These are phyloP conservation scores for Erpornis zantholeuca DNA, from an alignment of 2,113 vertebrate species.

Conservation along the genomic window DNA sequence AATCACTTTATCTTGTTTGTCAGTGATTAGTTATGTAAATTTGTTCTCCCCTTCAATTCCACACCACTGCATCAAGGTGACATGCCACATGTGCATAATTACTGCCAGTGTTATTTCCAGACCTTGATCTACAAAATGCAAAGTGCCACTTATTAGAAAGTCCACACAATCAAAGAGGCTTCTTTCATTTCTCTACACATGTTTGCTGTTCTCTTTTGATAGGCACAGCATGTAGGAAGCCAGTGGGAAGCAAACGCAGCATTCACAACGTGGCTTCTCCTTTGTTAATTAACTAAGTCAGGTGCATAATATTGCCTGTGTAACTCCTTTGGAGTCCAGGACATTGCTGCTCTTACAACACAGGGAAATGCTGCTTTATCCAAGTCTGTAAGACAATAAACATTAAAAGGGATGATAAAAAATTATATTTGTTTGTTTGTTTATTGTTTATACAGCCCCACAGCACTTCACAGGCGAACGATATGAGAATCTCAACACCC, in stretches of 20 bases:
- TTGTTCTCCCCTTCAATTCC: slow-evolving; percentile 44
- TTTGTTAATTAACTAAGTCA: slow-evolving; percentile 60
- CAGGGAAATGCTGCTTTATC: background rate
- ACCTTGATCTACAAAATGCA: slow-evolving; percentile 55
- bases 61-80: slow-evolving; percentile 57
- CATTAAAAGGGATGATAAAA: background rate
- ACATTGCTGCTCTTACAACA: background rate
- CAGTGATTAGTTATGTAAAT: slow-evolving; percentile 65
- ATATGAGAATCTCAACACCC: background rate
- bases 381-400: background rate
- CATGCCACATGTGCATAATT: slow-evolving; percentile 55
- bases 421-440: background rate
- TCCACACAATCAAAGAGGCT: slow-evolving; percentile 55
- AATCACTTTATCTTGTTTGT: slow-evolving; percentile 67
- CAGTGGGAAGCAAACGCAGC: slow-evolving; percentile 49
- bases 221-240: slow-evolving; percentile 48
- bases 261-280: background rate
- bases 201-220: slow-evolving; percentile 58
- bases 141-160: slow-evolving; percentile 57
- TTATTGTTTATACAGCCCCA: background rate
- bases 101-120: slow-evolving; percentile 56
- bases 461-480: background rate
- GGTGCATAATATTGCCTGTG: slow-evolving; percentile 21
- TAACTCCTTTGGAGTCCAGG: background rate
- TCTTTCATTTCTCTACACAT: slow-evolving; percentile 34